A percentile compares a stretch with the other conserved stretches of the same genome.
phyloP scores from a whole-genome alignment of 2,797 vertebrate species.

The Eurystomus glaucurus region DNA sequence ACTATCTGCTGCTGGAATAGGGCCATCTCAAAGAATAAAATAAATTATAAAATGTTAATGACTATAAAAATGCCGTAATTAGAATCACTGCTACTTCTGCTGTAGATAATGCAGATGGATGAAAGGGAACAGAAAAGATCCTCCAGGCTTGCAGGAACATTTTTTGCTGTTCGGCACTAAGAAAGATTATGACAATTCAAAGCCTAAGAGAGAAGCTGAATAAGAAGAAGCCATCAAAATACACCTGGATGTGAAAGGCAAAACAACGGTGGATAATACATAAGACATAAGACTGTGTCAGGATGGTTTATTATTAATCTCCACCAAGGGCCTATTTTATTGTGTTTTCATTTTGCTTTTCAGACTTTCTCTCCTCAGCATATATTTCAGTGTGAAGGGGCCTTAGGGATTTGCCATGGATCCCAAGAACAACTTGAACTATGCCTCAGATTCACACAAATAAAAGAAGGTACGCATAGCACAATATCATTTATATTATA shows the following conservation, averaged over 20 bases:
- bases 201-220: background rate
- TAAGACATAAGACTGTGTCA: background rate
- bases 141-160: background rate
- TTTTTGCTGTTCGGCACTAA: slow-evolving; percentile 1
- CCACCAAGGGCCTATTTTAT: background rate
- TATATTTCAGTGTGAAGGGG: background rate
- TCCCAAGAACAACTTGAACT: background rate
- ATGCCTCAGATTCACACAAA: background rate
- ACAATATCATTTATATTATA: background rate
- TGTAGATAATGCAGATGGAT: slow-evolving; percentile 39
- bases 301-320: slow-evolving; percentile 19
- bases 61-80: slow-evolving; percentile 51
- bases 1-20: slow-evolving; percentile 11
- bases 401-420: background rate
- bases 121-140: slow-evolving; percentile 18
- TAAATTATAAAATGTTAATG: slow-evolving; percentile 44
- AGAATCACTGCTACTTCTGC: slow-evolving; percentile 36
- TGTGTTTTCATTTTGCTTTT: slow-evolving; percentile 22
- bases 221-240: background rate
- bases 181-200: background rate
- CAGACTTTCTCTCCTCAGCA: background rate
- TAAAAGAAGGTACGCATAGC: background rate
- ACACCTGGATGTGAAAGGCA: background rate
- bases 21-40: slow-evolving; percentile 28
- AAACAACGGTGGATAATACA: background rate